Conservation (phyloP, 2,888 invertebrate species). For the Drosophila kanekoi region DNA sequence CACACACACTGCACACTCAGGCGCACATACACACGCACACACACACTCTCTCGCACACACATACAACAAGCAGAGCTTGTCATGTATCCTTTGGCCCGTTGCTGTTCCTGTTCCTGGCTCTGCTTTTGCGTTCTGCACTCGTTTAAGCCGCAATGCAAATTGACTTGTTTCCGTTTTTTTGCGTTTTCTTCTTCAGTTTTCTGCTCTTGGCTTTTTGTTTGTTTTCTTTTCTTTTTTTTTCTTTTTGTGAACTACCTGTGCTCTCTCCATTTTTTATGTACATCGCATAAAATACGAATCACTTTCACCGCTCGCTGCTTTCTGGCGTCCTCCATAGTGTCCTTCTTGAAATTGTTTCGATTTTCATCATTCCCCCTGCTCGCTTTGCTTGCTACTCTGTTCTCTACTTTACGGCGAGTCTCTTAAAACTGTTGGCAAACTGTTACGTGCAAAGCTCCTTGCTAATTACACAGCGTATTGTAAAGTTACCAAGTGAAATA, state of each 20-base stretch:
- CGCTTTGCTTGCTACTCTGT: background rate
- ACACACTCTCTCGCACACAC: background rate
- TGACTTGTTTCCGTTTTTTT: constrained; percentile 74
- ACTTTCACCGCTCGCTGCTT: constrained; percentile 41
- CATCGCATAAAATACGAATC: constrained; percentile 51
- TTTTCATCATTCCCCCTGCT: constrained; percentile 17
- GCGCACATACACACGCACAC: background rate
- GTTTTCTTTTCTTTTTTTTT: constrained; percentile 6
- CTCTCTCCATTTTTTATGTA: constrained; percentile 57
- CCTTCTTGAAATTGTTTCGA: constrained; percentile 61
- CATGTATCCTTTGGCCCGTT: constrained; percentile 50
- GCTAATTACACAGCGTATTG: too few species aligned
- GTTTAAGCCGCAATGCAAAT: constrained; percentile 79
- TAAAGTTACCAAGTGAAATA: too few species aligned
- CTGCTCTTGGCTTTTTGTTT: constrained; percentile 2
- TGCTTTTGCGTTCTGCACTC: constrained; percentile 47
- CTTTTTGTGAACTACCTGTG: constrained; percentile 12
- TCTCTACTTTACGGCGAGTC: background rate
- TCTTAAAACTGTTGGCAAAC: too few species aligned
- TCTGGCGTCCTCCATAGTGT: constrained; percentile 34
- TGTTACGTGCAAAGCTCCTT: too few species aligned
- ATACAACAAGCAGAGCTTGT: constrained; percentile 28
- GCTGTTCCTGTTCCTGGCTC: constrained; percentile 40
- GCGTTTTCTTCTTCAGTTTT: too few species aligned
- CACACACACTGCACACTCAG: constrained; percentile 1